Evolutionary conservation across 2,888 invertebrate species (phyloP).

Genomic region (Lepidochitona cinerea): DNA sequence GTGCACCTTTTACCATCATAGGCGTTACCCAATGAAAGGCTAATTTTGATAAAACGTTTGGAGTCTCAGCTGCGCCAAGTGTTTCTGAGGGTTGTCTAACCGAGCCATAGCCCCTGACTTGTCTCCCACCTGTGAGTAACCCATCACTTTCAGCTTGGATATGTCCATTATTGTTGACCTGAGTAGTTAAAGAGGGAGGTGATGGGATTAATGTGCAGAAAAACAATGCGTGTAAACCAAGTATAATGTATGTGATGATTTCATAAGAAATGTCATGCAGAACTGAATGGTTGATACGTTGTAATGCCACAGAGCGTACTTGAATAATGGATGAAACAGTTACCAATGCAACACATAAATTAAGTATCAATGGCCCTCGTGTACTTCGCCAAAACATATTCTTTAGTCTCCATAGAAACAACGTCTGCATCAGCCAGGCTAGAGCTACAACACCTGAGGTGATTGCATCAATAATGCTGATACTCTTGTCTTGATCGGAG

Average conservation of each 20-base stretch:
- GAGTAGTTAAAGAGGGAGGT: constrained; percentile 1
- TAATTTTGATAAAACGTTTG: constrained; percentile 80
- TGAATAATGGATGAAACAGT: constrained; percentile 80
- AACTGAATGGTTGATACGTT: constrained; percentile 35
- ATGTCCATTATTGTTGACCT: constrained; percentile 31
- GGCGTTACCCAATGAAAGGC: constrained; percentile 91
- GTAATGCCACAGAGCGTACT: constrained; percentile 77
- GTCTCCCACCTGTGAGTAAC: background rate
- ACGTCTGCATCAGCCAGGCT: constrained; percentile 87
- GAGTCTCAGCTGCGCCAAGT: constrained; percentile 76
- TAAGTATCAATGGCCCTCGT: constrained; percentile 81
- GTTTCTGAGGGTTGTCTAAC: constrained; percentile 1
- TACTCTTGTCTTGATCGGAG: constrained; percentile 48
- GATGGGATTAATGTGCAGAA: constrained; percentile 80
- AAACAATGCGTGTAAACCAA: constrained; percentile 78
- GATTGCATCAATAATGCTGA: constrained; percentile 79
- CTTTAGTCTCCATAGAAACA: constrained; percentile 80
- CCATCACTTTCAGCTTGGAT: background rate
- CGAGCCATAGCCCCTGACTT: background rate
- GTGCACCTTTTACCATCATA: constrained; percentile 75
- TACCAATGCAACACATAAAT: constrained; percentile 80
- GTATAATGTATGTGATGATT: constrained; percentile 45
- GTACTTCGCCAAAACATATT: constrained; percentile 64
- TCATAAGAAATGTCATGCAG: constrained; percentile 47
- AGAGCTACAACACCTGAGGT: constrained; percentile 80